These are phyloP conservation scores for Escarpia spicata DNA, from an alignment of 2,888 invertebrate genomes.

Conservation along the genomic window DNA sequence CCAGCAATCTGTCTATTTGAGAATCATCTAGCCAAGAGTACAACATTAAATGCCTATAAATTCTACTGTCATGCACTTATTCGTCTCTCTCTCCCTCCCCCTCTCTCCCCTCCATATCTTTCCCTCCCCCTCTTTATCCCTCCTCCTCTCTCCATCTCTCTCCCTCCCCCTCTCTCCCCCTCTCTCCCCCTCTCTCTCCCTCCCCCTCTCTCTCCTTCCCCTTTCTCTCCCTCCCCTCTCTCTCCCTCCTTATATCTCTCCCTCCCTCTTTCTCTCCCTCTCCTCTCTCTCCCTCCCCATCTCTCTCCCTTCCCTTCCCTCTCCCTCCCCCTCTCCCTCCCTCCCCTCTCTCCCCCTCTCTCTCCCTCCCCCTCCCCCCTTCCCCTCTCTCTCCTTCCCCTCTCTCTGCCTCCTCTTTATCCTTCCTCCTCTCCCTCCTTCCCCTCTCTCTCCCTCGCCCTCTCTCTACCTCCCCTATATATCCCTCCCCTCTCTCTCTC, in stretches of 20 bases:
- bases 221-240: not conserved
- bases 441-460: conserved; percentile 9
- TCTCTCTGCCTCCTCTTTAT: conserved; percentile 6
- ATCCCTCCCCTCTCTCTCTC: not conserved
- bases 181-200: not conserved
- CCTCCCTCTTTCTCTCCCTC: conserved; percentile 25
- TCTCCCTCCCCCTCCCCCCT: not conserved
- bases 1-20: not conserved
- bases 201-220: conserved; percentile 20
- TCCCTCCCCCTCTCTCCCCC: conserved; percentile 25
- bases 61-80: no score
- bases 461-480: no score
- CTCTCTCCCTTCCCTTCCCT: not conserved
- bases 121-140: no score
- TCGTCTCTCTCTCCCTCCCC: not conserved
- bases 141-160: conserved; percentile 51
- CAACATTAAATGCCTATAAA: no score
- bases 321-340: conserved; percentile 19
- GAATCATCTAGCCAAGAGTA: not conserved
- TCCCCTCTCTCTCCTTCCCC: not conserved
- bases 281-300: conserved; percentile 25
- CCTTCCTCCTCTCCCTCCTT: conserved; percentile 20
- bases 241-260: not conserved
- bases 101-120: no score
- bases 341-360: conserved; percentile 22